Conservation (phyloP, 2,888 invertebrate species). For the Pachliopta kotzebuea region DNA sequence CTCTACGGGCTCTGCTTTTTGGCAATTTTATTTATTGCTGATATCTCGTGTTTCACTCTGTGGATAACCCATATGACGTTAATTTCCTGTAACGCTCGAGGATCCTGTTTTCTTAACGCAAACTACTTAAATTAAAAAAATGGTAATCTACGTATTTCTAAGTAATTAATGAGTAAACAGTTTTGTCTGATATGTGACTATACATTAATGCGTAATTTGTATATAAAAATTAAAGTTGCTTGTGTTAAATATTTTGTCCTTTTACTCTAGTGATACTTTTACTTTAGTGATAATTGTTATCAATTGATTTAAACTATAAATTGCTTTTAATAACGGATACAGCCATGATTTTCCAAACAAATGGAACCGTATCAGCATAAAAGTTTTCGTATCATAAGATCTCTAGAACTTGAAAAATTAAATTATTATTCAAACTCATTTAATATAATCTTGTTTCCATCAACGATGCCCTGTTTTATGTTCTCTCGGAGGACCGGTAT, state of each 20-base stretch:
- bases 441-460: conserved; percentile 26
- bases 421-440: conserved; percentile 28
- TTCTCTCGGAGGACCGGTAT: conserved; percentile 59
- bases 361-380: not conserved
- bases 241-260: no score
- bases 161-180: no score
- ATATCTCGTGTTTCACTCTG: conserved; percentile 54
- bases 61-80: conserved; percentile 72
- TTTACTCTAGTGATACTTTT: no score
- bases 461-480: conserved; percentile 38
- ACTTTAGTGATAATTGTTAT: no score
- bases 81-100: conserved; percentile 64
- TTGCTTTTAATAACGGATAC: not conserved
- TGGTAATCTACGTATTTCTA: not conserved
- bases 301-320: not conserved
- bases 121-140: conserved; percentile 12
- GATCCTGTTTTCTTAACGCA: conserved; percentile 20
- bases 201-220: no score
- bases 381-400: not conserved
- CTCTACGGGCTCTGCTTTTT: conserved; percentile 51
- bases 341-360: not conserved
- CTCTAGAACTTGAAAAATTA: conserved; percentile 2
- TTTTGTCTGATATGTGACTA: no score
- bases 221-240: no score
- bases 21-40: conserved; percentile 74